Evolutionary conservation across 2,113 vertebrate species (phyloP).

Genomic region (Saguinus midas): DNA sequence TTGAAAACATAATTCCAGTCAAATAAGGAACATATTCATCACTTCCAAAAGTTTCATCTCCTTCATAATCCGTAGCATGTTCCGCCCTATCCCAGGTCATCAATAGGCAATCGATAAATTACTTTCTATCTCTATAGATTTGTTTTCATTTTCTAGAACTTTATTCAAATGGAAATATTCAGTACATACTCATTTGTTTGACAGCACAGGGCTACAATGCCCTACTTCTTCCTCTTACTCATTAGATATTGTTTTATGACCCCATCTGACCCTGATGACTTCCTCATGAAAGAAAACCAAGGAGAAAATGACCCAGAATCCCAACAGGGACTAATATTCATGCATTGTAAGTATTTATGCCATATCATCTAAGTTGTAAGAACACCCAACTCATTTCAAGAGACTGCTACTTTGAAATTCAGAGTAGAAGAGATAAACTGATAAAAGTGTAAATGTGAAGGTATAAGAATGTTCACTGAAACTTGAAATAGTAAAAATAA

Average conservation of each 20-base stretch:
- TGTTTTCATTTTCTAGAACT: slow-evolving; percentile 9
- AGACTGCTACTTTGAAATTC: not conserved
- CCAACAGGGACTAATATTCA: not conserved
- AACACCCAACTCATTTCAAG: not conserved
- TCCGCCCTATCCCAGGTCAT: no score
- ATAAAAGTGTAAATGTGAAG: not conserved
- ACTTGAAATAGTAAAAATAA: slow-evolving; percentile 12
- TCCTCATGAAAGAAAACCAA: slow-evolving; percentile 2
- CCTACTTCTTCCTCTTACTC: not conserved
- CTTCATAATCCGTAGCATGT: not conserved
- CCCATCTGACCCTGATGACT: not conserved
- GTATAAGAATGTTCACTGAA: not conserved
- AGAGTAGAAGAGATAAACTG: not conserved
- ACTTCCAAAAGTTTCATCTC: not conserved
- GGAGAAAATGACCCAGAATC: not conserved
- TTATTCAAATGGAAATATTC: not conserved
- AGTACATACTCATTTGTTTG: not conserved
- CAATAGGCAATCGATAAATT: not conserved
- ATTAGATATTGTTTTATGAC: not conserved
- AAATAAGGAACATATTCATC: not conserved
- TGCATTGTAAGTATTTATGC: not conserved
- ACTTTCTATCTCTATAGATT: not conserved
- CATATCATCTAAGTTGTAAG: not conserved
- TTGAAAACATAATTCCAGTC: not conserved
- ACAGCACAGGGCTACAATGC: not conserved